Evolutionary conservation across 2,888 invertebrate species (phyloP).

Genomic region (Diplazon laetatorius): DNA sequence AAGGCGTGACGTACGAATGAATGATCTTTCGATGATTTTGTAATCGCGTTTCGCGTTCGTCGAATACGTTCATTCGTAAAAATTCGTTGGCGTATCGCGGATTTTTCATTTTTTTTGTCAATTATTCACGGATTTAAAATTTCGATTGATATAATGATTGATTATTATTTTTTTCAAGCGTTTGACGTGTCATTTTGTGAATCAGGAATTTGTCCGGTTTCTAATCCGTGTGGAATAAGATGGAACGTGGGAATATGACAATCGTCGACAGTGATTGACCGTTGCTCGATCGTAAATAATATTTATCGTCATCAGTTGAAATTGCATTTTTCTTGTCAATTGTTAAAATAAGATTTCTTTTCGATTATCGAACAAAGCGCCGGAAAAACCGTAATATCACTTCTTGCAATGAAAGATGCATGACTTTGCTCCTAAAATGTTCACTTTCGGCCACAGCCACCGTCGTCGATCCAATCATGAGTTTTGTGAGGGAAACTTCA

Average conservation of each 20-base stretch:
- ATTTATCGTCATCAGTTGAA: too few species aligned
- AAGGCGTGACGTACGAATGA: slow-evolving; percentile 3
- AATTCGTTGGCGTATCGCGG: slow-evolving; percentile 5
- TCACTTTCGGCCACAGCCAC: background rate
- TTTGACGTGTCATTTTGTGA: background rate
- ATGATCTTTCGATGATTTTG: slow-evolving; percentile 14
- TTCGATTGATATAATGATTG: slow-evolving; percentile 6
- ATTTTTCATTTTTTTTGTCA: slow-evolving; percentile 1
- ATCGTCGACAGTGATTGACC: too few species aligned
- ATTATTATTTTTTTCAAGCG: background rate
- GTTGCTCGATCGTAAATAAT: too few species aligned
- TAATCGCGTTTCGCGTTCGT: background rate
- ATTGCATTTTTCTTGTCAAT: too few species aligned
- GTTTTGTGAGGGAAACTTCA: too few species aligned
- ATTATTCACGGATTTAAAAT: slow-evolving; percentile 1
- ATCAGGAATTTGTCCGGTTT: slow-evolving; percentile 1
- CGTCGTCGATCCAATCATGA: background rate
- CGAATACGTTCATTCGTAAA: background rate
- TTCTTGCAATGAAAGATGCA: too few species aligned
- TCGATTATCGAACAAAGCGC: too few species aligned
- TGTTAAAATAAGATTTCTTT: too few species aligned
- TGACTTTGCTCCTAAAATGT: slow-evolving; percentile 6
- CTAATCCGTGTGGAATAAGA: background rate
- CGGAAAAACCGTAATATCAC: background rate
- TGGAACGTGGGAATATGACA: too few species aligned